Percentiles rank a stretch among this genome's conserved stretches.
Evolutionary conservation across 1,140 invertebrate genomes (phyloP).

Genomic region (Cepaea nemoralis): DNA sequence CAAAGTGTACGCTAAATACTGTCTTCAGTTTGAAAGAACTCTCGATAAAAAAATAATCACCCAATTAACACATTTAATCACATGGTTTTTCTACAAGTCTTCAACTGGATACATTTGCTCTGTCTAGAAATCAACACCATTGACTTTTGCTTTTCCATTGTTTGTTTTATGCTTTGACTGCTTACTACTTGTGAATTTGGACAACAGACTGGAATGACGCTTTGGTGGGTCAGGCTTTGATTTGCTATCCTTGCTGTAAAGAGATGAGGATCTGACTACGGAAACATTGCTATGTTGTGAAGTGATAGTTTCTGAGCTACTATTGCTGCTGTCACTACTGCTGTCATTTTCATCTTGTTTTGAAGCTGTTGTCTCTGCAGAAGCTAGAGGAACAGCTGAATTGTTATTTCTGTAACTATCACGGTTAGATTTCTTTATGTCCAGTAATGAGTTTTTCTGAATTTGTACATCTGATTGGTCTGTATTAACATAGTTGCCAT

Average conservation of each 20-base stretch:
- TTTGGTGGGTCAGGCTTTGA: constrained; percentile 45
- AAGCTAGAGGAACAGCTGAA: constrained; percentile 9
- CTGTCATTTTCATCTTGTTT: constrained; percentile 38
- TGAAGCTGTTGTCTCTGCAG: not conserved
- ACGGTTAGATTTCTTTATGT: constrained; percentile 24
- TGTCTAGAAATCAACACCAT: constrained; percentile 30
- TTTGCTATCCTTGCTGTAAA: not conserved
- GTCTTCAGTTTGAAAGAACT: too few relatives aligned
- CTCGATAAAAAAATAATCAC: too few relatives aligned
- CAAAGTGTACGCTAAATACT: too few relatives aligned
- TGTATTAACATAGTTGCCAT: constrained; percentile 48
- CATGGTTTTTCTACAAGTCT: too few relatives aligned
- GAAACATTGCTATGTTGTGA: constrained; percentile 42
- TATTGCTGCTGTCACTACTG: constrained; percentile 49
- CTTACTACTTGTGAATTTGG: constrained; percentile 29
- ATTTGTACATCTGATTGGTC: constrained; percentile 44
- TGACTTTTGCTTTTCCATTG: constrained; percentile 29
- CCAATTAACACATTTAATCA: too few relatives aligned
- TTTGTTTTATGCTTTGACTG: constrained; percentile 21
- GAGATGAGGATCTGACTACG: constrained; percentile 25
- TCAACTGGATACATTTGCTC: too few relatives aligned
- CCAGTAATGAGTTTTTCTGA: constrained; percentile 39
- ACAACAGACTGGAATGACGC: constrained; percentile 43
- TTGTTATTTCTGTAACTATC: not conserved
- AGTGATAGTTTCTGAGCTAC: constrained; percentile 48